A percentile compares a stretch with the other conserved stretches of the same genome.
phyloP scores from a whole-genome alignment of 1,140 invertebrate genomes.

The Oncopeltus fasciatus region DNA sequence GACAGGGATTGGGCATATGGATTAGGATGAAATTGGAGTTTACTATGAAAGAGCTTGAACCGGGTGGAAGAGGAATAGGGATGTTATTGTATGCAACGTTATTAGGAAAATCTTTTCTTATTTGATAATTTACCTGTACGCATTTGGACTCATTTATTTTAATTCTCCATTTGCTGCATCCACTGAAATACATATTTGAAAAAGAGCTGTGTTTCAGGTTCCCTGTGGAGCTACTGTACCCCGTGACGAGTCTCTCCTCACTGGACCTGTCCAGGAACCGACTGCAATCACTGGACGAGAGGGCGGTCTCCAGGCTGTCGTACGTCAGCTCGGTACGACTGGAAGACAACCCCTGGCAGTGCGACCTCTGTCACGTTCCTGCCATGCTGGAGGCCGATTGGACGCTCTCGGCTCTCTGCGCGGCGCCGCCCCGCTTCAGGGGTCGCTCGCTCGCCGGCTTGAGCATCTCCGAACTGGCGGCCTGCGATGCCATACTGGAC shows the following conservation, averaged over 20 bases:
- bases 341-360: constrained; percentile 47
- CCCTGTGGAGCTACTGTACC: constrained; percentile 35
- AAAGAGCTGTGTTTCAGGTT: constrained; percentile 28
- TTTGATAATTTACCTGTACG: no score
- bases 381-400: constrained; percentile 36
- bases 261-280: constrained; percentile 47
- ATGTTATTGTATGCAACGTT: no score
- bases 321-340: constrained; percentile 35
- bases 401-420: constrained; percentile 30
- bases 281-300: constrained; percentile 40
- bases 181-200: no score
- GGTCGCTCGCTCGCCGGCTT: constrained; percentile 34
- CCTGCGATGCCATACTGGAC: constrained; percentile 31
- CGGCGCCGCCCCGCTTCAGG: constrained; percentile 34
- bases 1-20: no score
- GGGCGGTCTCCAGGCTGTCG: constrained; percentile 37
- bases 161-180: no score
- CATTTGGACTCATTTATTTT: no score
- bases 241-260: constrained; percentile 36
- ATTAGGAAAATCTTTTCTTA: no score
- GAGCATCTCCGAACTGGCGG: constrained; percentile 34
- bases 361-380: constrained; percentile 45
- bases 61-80: no score
- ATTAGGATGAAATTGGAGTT: no score
- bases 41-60: no score